Conservation (phyloP, 1,140 invertebrate species). For the Bombus vancouverensis region DNA sequence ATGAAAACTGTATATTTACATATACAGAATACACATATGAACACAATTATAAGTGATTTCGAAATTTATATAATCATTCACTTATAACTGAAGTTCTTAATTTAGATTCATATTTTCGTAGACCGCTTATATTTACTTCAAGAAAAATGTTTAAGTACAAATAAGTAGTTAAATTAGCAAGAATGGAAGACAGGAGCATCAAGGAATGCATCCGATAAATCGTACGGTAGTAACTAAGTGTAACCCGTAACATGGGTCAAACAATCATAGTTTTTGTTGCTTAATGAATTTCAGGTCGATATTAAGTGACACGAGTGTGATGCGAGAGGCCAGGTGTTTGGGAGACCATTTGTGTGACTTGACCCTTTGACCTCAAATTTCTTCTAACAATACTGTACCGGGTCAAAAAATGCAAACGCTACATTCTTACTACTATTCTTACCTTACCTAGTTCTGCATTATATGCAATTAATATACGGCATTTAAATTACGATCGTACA, state of each 20-base stretch:
- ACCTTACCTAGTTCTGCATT: slow-evolving; percentile 72
- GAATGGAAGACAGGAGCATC: slow-evolving; percentile 66
- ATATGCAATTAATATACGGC: slow-evolving; percentile 51
- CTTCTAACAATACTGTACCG: slow-evolving; percentile 77
- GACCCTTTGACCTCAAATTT: slow-evolving; percentile 78
- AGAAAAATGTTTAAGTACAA: slow-evolving; percentile 50
- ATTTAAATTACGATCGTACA: slow-evolving; percentile 57
- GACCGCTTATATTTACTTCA: slow-evolving; percentile 66
- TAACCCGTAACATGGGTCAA: slow-evolving; percentile 73
- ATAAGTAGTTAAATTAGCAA: slow-evolving; percentile 67
- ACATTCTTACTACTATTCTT: slow-evolving; percentile 77
- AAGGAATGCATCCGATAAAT: slow-evolving; percentile 72
- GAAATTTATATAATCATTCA: neutral
- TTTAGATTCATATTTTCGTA: slow-evolving; percentile 66
- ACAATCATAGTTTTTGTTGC: slow-evolving; percentile 82
- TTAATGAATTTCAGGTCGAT: slow-evolving; percentile 84
- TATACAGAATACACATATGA: neutral
- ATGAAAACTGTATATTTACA: neutral
- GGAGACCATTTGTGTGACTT: slow-evolving; percentile 81
- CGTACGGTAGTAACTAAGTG: slow-evolving; percentile 76
- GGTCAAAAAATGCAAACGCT: slow-evolving; percentile 74
- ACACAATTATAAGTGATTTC: neutral
- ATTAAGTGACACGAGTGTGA: slow-evolving; percentile 82
- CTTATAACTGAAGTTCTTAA: neutral
- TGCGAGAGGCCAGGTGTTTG: slow-evolving; percentile 81